Evolutionary conservation across 2,888 invertebrate species (phyloP).

Genomic region (Drosophila nr. medialis): DNA sequence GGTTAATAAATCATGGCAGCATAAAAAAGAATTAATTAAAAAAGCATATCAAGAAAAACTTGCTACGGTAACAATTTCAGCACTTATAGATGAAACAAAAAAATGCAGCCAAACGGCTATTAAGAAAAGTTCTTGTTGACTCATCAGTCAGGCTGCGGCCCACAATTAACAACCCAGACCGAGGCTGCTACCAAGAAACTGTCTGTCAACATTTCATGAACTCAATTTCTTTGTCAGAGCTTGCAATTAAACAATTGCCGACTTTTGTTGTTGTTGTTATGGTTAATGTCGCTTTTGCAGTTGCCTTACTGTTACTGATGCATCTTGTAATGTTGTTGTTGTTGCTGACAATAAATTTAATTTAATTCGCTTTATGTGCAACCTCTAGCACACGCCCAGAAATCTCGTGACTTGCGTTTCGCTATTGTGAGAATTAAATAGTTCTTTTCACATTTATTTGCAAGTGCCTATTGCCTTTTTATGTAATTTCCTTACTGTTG

Average conservation of each 20-base stretch:
- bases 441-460: constrained; percentile 77
- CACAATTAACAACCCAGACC: constrained; percentile 64
- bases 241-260: constrained; percentile 74
- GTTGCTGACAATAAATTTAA: constrained; percentile 67
- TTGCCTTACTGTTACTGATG: constrained; percentile 44
- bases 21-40: constrained; percentile 75
- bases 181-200: constrained; percentile 63
- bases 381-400: constrained; percentile 65
- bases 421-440: constrained; percentile 76
- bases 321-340: constrained; percentile 38
- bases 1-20: constrained; percentile 71
- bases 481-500: constrained; percentile 66
- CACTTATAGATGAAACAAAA: constrained; percentile 30
- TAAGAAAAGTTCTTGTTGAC: constrained; percentile 78
- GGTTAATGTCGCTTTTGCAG: constrained; percentile 34
- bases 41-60: constrained; percentile 60
- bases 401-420: constrained; percentile 75
- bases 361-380: constrained; percentile 56
- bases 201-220: constrained; percentile 66
- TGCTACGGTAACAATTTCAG: constrained; percentile 67
- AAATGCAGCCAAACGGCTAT: constrained; percentile 62
- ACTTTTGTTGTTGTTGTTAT: constrained; percentile 48
- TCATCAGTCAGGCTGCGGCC: constrained; percentile 59
- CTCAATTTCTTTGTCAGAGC: constrained; percentile 76
- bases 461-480: constrained; percentile 46